Evolutionary conservation across 2,888 invertebrate genomes (phyloP), one percentile per base, ranked within the genome.

Genomic region (Xanthostigma xanthostigma): DNA sequence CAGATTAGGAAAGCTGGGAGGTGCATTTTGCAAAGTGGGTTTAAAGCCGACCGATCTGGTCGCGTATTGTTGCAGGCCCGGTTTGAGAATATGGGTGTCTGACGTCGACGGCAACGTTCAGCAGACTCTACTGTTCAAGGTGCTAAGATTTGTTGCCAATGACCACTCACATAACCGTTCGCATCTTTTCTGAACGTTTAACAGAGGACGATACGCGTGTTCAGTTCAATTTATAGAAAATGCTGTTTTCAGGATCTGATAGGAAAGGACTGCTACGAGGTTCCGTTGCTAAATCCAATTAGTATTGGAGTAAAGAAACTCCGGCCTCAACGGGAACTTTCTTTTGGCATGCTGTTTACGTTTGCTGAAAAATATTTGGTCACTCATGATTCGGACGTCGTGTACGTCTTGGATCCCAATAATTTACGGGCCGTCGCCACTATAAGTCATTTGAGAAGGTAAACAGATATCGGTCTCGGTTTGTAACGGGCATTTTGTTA

Each of bases 121-220:
- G 48, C 84, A 85, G 67, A 93, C 93, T 0, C 69, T 89, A 42
- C 74, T 92, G 27, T 91, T 91, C 62, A 88, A 88, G 72, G 89
- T 81, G 62, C 48, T 35, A 6, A 3, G 27, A 27, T 27, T 27
- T 6, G 27, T 27, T 27, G 27, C 4, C 17, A 17, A 17, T 17
- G 17, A 17, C 17, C 4, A 17, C 3, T 27, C 6, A 1, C 27
- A 27, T 3, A 27, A 27, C 3, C 6, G 6, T 27, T 6, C 27
- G 27, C 5, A 6, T 27, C 27, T 27, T n/a, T n/a, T 6, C 27
- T 27, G 27, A 27, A 27, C 27, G 27, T 27, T 27, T 27, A 6
- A 27, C 27, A 6, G 27, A 5, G 27, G 6, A 6, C 27, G 6
- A 17, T 17, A 17, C 17, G 17, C 2, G 17, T 17, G 2, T 17